A percentile compares a stretch with the other conserved stretches of the same genome.
These are phyloP conservation scores for Campylomormyrus tamandua DNA, from an alignment of 2,113 vertebrate genomes.

Conservation along the genomic window DNA sequence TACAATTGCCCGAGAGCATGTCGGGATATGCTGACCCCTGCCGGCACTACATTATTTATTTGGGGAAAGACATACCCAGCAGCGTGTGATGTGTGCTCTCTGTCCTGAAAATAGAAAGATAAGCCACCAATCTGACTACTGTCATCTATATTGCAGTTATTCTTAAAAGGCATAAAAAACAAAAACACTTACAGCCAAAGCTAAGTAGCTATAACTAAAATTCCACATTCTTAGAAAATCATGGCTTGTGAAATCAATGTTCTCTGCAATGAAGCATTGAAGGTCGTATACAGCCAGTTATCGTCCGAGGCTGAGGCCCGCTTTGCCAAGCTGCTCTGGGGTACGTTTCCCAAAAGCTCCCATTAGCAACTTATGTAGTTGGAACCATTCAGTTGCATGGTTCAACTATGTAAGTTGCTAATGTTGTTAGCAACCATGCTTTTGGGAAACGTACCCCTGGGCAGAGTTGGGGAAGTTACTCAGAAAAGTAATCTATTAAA, in stretches of 20 bases:
- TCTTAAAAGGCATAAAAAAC: neutral
- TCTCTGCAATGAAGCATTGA: neutral
- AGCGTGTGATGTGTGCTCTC: neutral
- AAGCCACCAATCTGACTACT: neutral
- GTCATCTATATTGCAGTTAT: neutral
- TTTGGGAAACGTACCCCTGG: no score
- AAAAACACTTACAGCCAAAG: neutral
- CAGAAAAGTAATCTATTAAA: no score
- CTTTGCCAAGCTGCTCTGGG: neutral
- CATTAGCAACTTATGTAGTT: no score
- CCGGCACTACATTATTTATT: neutral
- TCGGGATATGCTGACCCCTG: no score
- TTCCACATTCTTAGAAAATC: neutral
- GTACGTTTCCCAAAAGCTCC: no score
- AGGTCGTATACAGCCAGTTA: neutral
- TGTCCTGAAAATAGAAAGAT: neutral
- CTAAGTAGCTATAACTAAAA: neutral
- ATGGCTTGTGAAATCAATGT: neutral
- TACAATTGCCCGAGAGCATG: no score
- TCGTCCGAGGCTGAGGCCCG: neutral
- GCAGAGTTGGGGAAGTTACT: no score
- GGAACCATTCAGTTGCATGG: no score
- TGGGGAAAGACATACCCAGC: neutral
- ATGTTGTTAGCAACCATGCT: no score
- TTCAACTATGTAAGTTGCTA: no score